Evolutionary conservation across 2,888 invertebrate species (phyloP).

Genomic region (Drosophila parthenogenetica): DNA sequence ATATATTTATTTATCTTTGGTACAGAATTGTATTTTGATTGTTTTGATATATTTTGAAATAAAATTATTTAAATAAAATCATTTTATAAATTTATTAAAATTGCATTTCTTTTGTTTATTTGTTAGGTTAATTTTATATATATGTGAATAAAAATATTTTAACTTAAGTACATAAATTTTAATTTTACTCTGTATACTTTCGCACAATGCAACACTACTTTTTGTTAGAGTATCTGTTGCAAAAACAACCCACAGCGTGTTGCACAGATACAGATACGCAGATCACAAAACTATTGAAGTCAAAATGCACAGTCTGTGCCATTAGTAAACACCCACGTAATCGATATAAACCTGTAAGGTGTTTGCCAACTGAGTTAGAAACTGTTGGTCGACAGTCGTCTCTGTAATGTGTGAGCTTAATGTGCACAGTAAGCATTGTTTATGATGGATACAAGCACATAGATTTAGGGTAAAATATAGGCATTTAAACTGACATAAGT

Average conservation of each 20-base stretch:
- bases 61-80: no score
- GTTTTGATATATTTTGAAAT: no score
- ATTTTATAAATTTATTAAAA: no score
- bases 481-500: neutral
- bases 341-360: conserved; percentile 6
- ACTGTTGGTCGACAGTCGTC: conserved; percentile 1
- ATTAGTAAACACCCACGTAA: conserved; percentile 60
- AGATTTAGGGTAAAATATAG: neutral
- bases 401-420: conserved; percentile 1
- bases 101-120: no score
- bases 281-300: conserved; percentile 38
- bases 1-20: no score
- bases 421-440: neutral
- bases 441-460: neutral
- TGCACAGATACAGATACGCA: conserved; percentile 17
- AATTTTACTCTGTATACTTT: neutral
- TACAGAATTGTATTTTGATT: no score
- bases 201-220: neutral
- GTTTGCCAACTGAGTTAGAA: conserved; percentile 10
- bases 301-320: conserved; percentile 36
- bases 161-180: neutral
- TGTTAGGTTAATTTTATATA: no score
- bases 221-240: conserved; percentile 27
- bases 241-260: conserved; percentile 29
- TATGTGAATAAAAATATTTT: no score